Percentiles rank a stretch among this genome's conserved stretches.
These are phyloP conservation scores for Temnothorax unifasciatus DNA, from an alignment of 2,888 invertebrate species.

Conservation along the genomic window DNA sequence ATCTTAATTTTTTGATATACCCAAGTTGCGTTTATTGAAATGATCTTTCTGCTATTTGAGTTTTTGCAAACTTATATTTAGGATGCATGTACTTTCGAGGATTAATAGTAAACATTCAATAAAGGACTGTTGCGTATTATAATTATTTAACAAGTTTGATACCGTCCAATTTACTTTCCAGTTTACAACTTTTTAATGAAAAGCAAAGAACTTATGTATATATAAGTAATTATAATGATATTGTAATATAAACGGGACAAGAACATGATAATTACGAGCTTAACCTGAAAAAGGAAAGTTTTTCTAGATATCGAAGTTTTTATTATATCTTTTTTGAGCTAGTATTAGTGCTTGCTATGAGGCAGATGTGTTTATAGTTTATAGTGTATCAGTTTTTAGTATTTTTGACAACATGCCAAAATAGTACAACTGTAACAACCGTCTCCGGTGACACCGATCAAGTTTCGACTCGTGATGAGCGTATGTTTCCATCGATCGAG, in stretches of 20 bases:
- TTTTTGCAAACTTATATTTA: not conserved
- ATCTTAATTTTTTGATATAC: not conserved
- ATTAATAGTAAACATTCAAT: not conserved
- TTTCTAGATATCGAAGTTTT: not conserved
- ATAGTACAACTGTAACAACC: not conserved
- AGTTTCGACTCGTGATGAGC: slow-evolving; percentile 11
- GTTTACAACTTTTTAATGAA: not conserved
- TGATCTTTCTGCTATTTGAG: not conserved
- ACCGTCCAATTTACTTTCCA: not conserved
- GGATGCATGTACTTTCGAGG: not conserved
- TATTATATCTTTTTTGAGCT: not conserved
- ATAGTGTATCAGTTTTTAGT: not conserved
- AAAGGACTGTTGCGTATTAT: not conserved
- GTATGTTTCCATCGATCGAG: slow-evolving; percentile 2
- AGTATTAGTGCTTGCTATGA: not conserved
- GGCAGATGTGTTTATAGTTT: not conserved
- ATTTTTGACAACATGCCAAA: not conserved
- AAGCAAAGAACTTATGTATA: not conserved
- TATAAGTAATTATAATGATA: not conserved
- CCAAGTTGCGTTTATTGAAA: not conserved
- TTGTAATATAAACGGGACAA: not conserved
- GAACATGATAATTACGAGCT: not conserved
- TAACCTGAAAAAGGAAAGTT: not conserved
- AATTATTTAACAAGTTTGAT: not conserved
- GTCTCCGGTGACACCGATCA: not conserved